Percentiles rank a stretch among this genome's conserved stretches.
Conservation (phyloP, 2,113 vertebrate species). For the Burhinus oedicnemus region DNA sequence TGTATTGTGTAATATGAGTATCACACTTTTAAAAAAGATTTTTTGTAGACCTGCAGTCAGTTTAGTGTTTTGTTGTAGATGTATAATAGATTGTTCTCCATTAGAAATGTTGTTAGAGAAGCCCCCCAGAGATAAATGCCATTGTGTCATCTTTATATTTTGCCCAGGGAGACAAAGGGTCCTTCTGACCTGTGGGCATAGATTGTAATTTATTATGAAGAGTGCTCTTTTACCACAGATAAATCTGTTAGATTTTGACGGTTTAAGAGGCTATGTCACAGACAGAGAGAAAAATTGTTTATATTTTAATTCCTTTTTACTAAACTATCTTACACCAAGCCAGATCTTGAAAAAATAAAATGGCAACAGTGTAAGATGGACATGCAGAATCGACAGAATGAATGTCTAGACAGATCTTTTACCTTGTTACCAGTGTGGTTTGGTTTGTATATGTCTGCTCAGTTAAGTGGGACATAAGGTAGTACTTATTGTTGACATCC, state of each 20-base stretch:
- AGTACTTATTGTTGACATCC: neutral
- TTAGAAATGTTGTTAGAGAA: constrained; percentile 30
- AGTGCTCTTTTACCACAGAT: neutral
- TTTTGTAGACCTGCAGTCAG: neutral
- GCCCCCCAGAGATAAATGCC: neutral
- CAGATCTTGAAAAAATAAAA: neutral
- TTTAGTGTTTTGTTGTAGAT: neutral
- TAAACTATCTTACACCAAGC: neutral
- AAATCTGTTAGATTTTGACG: neutral
- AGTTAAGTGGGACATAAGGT: neutral
- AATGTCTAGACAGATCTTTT: neutral
- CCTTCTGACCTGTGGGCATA: constrained; percentile 2
- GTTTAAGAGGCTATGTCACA: constrained; percentile 1
- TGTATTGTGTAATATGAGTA: neutral
- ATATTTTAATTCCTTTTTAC: constrained; percentile 16
- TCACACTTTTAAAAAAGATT: neutral
- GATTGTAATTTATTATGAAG: constrained; percentile 6
- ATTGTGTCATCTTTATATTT: constrained; percentile 9
- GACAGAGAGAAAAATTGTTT: neutral
- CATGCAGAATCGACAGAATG: neutral
- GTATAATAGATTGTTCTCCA: constrained; percentile 20
- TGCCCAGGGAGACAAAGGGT: neutral
- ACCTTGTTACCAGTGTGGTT: neutral
- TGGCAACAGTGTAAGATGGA: neutral
- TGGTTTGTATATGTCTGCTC: neutral